phyloP scores from a whole-genome alignment of 1,140 invertebrate species.

The Pseudomyrmex flavicornis region DNA sequence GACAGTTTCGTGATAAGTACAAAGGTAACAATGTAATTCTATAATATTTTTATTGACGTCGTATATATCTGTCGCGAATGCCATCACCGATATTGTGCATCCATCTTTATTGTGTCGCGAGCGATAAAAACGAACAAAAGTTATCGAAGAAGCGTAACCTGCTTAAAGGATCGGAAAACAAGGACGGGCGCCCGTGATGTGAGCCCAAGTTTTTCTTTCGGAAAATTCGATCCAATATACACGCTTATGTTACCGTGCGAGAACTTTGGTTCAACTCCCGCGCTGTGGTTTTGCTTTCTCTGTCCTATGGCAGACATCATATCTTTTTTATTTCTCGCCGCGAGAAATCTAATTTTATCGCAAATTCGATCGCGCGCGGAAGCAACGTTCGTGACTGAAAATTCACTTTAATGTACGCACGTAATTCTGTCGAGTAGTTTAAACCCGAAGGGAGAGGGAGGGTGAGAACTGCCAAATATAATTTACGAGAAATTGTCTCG shows the following conservation, averaged over 20 bases:
- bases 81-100: not conserved
- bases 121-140: not conserved
- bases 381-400: constrained; percentile 43
- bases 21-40: not conserved
- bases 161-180: constrained; percentile 71
- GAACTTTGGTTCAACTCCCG: constrained; percentile 20
- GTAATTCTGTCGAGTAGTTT: constrained; percentile 44
- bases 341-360: constrained; percentile 46
- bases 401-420: constrained; percentile 56
- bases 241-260: not conserved
- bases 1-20: constrained; percentile 4
- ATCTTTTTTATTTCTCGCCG: constrained; percentile 35
- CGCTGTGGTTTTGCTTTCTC: constrained; percentile 12
- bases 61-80: not conserved
- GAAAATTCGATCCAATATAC: constrained; percentile 51
- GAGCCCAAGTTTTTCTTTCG: constrained; percentile 65
- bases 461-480: constrained; percentile 52
- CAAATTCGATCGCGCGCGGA: constrained; percentile 49
- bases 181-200: constrained; percentile 46
- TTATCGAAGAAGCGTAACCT: constrained; percentile 24
- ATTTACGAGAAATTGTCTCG: constrained; percentile 54
- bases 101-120: constrained; percentile 1
- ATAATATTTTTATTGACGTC: not conserved
- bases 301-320: constrained; percentile 37
- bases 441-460: not conserved